These are phyloP conservation scores for Zosterops borbonicus DNA, from an alignment of 2,113 vertebrate genomes.

Conservation along the genomic window DNA sequence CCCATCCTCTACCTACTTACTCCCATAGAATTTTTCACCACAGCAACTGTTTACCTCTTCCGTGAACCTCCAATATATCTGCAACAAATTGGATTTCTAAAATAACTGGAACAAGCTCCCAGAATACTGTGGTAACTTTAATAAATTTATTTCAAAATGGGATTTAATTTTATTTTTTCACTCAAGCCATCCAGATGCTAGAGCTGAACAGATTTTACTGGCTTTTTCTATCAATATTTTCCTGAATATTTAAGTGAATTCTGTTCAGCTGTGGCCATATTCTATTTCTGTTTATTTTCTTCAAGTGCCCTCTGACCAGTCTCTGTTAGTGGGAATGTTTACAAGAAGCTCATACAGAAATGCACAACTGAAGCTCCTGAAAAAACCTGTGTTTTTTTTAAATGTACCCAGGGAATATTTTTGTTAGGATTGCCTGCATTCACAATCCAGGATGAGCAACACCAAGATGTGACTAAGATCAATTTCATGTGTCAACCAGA, in stretches of 20 bases:
- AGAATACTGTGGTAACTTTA: background rate
- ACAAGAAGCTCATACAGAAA: background rate
- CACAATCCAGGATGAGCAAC: background rate
- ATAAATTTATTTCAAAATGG: conserved; percentile 26
- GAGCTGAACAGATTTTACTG: background rate
- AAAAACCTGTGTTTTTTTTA: background rate
- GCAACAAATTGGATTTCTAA: conserved; percentile 48
- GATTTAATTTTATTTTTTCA: background rate
- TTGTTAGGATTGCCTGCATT: background rate
- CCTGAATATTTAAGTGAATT: background rate
- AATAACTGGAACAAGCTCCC: background rate
- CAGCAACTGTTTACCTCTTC: conserved; percentile 7
- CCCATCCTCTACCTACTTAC: background rate
- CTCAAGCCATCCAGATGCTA: background rate
- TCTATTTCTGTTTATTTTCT: background rate
- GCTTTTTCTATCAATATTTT: background rate
- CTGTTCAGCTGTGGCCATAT: background rate
- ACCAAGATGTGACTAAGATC: background rate
- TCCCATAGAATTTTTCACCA: background rate
- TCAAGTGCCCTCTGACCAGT: background rate
- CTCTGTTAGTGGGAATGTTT: background rate
- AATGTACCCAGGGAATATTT: background rate
- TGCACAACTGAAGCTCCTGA: background rate
- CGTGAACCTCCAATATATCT: background rate
- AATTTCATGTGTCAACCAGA: background rate